Evolutionary conservation across 2,797 vertebrate species (phyloP), one percentile per base, ranked within the genome.

Genomic region (Sciurus vulgaris): DNA sequence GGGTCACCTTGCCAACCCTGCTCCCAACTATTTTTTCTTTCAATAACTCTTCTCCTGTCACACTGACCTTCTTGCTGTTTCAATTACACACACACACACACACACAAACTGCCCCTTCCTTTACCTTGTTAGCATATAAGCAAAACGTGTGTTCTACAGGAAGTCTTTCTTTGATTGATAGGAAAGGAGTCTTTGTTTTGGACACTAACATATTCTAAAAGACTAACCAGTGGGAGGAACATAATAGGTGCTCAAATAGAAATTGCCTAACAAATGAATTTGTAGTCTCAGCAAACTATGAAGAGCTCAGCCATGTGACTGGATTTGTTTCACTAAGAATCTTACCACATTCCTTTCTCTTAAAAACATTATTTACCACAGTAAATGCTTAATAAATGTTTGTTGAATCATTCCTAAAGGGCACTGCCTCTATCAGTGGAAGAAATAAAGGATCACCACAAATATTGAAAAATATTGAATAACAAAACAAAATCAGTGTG

Each of bases 211-310:
- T 70, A 86, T 38, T 38, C 74, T 84, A 79, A 77, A 22, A 92
- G 77, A 92, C 59, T 22, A 74, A 63, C 30, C 82, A 91, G 82
- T 12, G 3, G 41, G 88, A 83, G 77, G 78, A 22, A 76, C 24
- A 65, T 54, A 65, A 79, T 35, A 92, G 83, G 14, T 65, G 56
- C 77, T 83, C 51, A 56, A 85, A 59, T 86, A 44, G 93, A 82
- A 89, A 89, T 24, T 44, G 73, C 35, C 72, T 93, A 95, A 63
- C 69, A 38, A 91, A 83, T 93, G 41, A 95, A 84, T 93, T 78
- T 88, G 74, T 72, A 92, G 70, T 88, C 91, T 89, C 69, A 86
- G 70, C 47, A 91, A 96, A 79, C 70, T 85, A 24, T 59, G 38
- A 92, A 88, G 51, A 88, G 51, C 30, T 89, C 22, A 81, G 67